Base-by-base conservation (phyloP, 1,140 invertebrate genomes). In the Pygmarrhopalites habei region DNA sequence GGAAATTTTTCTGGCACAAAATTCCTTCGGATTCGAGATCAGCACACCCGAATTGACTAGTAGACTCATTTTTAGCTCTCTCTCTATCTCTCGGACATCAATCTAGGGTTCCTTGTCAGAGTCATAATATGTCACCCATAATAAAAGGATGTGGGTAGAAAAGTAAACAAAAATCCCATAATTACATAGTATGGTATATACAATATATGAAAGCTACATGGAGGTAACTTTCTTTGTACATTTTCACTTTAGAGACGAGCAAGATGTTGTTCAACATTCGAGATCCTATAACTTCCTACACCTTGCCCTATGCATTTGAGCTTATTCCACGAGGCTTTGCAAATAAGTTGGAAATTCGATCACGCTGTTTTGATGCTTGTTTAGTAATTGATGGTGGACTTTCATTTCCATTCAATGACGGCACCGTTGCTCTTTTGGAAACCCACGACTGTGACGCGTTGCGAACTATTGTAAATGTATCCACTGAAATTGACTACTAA, bases 371-470 rank as follows among this genome's bases (percentile, higher is more conserved):
- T 65, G 92, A 98, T 78, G 95, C 92, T 0, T 88, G 87, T 73
- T 77, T 98, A 14, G 95, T 98, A 0, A 84, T 99, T n/a, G 96
- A 99, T 77, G 95, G 95, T 21, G 92, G 92, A 57, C 85, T 95
- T 10, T 92, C 90, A 0, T 94, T 92, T 73, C 83, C 85, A 0
- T 98, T 98, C 76, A 97, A 97, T 77, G 91, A 95, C 74, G 95
- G 95, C 2, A 87, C 92, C 0, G 82, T 86, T 67, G 94, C 90
- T 0, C 74, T 86, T 23, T 76, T 99, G 14, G 88, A 95, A 77
- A 85, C 89, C 28, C 77, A 85, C 68, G 85, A 89, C 1, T 86
- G 93, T 73, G 94, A 98, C 78, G 85, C 90, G 0, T 78, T 98
- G 1, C 79, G 86, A 74, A 95, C 92, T 17, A 86, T 97, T 14